Evolutionary conservation across 2,797 vertebrate species (phyloP).

Genomic region (Galago senegalensis): DNA sequence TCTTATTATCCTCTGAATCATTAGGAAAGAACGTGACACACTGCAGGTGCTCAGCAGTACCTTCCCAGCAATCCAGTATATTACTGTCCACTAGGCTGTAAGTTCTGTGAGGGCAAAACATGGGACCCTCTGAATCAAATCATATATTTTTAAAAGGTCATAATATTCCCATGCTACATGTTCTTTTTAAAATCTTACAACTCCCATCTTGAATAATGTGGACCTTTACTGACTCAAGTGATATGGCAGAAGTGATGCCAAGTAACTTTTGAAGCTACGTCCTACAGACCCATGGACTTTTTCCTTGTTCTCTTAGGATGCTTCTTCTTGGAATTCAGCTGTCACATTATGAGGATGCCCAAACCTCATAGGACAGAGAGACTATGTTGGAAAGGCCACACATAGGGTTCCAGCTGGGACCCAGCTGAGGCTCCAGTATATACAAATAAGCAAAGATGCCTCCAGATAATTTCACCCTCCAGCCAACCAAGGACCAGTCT

Average conservation of each 20-base stretch:
- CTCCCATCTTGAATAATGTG: neutral
- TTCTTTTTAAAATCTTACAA: constrained; percentile 4
- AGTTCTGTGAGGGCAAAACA: neutral
- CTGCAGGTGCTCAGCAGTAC: neutral
- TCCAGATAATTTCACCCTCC: neutral
- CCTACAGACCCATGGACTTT: neutral
- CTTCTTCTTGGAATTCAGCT: neutral
- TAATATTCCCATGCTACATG: neutral
- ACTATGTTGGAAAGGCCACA: neutral
- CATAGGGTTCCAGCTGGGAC: neutral
- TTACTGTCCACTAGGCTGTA: neutral
- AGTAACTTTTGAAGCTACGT: neutral
- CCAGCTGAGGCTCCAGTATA: neutral
- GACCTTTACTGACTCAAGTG: neutral
- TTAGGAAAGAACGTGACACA: neutral
- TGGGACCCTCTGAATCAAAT: neutral
- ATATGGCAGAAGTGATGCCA: neutral
- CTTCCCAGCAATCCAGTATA: neutral
- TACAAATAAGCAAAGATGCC: neutral
- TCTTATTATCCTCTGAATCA: neutral
- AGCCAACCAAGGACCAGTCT: neutral
- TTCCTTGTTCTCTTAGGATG: neutral
- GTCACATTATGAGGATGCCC: neutral
- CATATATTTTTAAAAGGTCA: neutral
- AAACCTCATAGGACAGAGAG: neutral